Evolutionary conservation across 1,140 invertebrate species (phyloP), one percentile per base, ranked within the genome.

Genomic region (Eueides isabella): DNA sequence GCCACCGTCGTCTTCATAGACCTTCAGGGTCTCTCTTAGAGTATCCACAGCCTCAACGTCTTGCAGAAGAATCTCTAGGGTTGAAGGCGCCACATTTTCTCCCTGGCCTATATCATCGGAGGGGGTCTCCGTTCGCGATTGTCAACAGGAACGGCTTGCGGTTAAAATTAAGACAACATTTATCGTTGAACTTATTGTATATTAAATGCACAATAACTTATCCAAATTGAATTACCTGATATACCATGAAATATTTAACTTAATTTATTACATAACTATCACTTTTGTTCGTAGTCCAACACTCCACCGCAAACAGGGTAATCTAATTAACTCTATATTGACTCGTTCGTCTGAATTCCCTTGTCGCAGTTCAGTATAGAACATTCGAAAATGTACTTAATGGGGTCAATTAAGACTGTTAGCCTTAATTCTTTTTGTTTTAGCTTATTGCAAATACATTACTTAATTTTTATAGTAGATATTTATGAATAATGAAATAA

Each of bases 271-370:
- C 44, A 61, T 30, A 61, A 69, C 44, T 69, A 48, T 69, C 31
- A 69, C 67, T 61, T 69, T 69, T 69, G 55, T 61, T 61, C 67
- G 48, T 19, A 69, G 33, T 48, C 48, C 48, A 31, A 61, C 55
- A 69, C 33, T 61, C 30, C 16, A 69, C 67, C 67, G 26, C 67
- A 38, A 55, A 69, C 38, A 38, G 55, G 55, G 48, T 69, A 69
- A 69, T 69, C 44, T 69, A 69, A 69, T 69, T 69, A 69, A 69
- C 67, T 69, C 55, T 16, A 69, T 69, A 55, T 69, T 61, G 67
- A 69, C 67, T 55, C 48, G 55, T 61, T 61, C 67, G 67, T 28
- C 55, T 61, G 29, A 69, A 69, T 69, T 69, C 67, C 55, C 55
- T 69, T 69, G 67, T 69, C 48, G 44, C 48, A 61, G 35, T 61